Percentiles rank a stretch among this genome's conserved stretches.
These are phyloP conservation scores for Myotis planiceps DNA, from an alignment of 2,797 vertebrate species.

Conservation along the genomic window DNA sequence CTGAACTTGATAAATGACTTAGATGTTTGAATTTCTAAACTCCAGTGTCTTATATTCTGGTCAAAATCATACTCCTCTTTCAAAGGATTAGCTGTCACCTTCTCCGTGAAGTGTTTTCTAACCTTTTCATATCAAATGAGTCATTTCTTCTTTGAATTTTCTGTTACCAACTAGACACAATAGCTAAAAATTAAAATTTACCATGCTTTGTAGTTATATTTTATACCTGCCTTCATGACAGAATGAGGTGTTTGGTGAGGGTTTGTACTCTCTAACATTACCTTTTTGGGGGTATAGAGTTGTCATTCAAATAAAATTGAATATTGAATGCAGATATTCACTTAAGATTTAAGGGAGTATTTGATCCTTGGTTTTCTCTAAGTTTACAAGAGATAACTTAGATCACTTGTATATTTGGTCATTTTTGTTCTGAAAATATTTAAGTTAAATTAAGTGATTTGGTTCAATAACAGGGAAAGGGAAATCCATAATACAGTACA, in stretches of 20 bases:
- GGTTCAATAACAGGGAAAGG: neutral
- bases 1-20: neutral
- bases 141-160: neutral
- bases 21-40: neutral
- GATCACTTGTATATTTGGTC: neutral
- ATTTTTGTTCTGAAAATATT: constrained; percentile 7
- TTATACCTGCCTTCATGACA: neutral
- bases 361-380: neutral
- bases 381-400: neutral
- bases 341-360: neutral
- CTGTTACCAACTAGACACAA: neutral
- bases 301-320: neutral
- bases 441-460: neutral
- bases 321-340: neutral
- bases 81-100: neutral
- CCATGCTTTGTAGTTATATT: neutral
- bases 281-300: neutral
- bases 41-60: neutral
- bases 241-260: neutral
- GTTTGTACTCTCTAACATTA: neutral
- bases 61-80: neutral
- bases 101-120: neutral
- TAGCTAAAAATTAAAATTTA: neutral
- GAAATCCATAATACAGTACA: neutral
- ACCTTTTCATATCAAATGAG: neutral